Base-by-base conservation (phyloP, 2,797 vertebrate genomes). In the Hyperoplus immaculatus region DNA sequence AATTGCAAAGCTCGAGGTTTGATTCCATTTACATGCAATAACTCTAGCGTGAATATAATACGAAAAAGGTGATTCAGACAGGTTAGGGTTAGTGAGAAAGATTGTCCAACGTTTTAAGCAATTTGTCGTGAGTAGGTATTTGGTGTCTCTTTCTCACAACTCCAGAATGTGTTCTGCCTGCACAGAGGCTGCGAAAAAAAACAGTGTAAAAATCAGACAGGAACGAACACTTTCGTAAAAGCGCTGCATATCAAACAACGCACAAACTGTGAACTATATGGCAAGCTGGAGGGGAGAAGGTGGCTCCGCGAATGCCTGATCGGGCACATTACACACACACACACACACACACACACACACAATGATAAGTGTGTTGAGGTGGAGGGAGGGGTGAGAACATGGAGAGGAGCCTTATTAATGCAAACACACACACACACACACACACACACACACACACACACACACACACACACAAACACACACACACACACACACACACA, bases 231-330 rank as follows among this genome's bases (percentile, higher is more conserved):
- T 66, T 78, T 71, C 61, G 77, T 55, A 16, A 60, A 72, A 72
- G 71, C 54, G n/a, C 72, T 50, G 75, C 81, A 80, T 78, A 81
- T 79, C 77, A 85, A 82, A 64, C 18, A 18, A 58, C 39, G 73
- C 59, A 75, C 29, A 67, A 76, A 75, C 78, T 83, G 84, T 68
- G 75, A 91, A 85, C 41, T 88, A 87, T 89, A 85, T 89, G 90
- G 92, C 67, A 4, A 51, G 74, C 36, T 36, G 73, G 46, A 60
- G 59, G 29, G 21, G 76, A 71, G 78, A 82, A 79, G 78, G 77
- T 53, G 78, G 64, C 61, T 63, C 9, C 42, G 54, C 75, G 87
- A 85, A 82, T 77, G 29, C 3, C 29, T 29, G 29, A 29, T 3
- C 29, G 29, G 29, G 29, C 29, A 29, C 29, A 29, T 29, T 29